These are phyloP conservation scores for mouse (Mus musculus) DNA, from an alignment of 2,113 vertebrate genomes.

Conservation along the genomic window GRCm39 chr15:31475001-31475500, in stretches of 20 bases:
- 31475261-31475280: not conserved
- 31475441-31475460: not conserved
- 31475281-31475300: not conserved
- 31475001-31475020: not conserved
- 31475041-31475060: too few species aligned
- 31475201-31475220: too few species aligned
- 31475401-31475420: not conserved
- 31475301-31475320: conserved; percentile 6
- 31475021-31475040: too few species aligned
- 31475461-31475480: not conserved
- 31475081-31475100: too few species aligned
- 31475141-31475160: too few species aligned
- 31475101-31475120: too few species aligned
- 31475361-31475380: not conserved
- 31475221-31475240: too few species aligned
- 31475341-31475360: conserved; percentile 2
- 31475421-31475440: not conserved
- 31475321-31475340: not conserved
- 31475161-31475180: too few species aligned
- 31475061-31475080: too few species aligned
- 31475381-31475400: not conserved
- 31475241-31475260: not conserved
- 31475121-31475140: too few species aligned
- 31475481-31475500: not conserved
- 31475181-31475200: too few species aligned